These are phyloP conservation scores for Ostrea denselamellosa DNA, from an alignment of 1,140 invertebrate genomes.

Conservation along the genomic window DNA sequence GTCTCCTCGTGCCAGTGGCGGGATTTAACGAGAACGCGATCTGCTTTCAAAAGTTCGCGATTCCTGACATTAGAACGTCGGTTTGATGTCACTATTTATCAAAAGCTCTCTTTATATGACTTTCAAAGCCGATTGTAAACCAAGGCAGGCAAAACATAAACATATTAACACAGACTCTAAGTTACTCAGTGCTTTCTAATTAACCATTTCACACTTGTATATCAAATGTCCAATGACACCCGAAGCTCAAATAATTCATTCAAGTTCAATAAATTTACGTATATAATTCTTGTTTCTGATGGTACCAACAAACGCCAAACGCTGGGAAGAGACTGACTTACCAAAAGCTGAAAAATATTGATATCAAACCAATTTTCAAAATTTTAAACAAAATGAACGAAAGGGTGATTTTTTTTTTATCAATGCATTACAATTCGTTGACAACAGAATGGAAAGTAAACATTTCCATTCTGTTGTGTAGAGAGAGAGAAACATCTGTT, in stretches of 20 bases:
- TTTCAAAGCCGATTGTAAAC: conserved; percentile 9
- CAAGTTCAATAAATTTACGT: background rate
- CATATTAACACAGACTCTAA: background rate
- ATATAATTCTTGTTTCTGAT: too few species aligned
- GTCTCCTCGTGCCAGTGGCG: conserved; percentile 24
- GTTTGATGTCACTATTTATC: conserved; percentile 36
- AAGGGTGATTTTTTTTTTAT: too few species aligned
- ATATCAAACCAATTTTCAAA: background rate
- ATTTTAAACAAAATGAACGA: too few species aligned
- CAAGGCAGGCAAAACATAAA: background rate
- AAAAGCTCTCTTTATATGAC: background rate
- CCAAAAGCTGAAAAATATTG: background rate
- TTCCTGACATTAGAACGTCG: conserved; percentile 31
- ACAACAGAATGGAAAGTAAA: background rate
- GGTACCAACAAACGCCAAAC: background rate
- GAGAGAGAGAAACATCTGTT: background rate
- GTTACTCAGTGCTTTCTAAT: conserved; percentile 25
- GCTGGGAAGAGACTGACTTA: background rate
- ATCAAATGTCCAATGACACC: too few species aligned
- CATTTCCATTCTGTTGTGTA: background rate
- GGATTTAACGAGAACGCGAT: conserved; percentile 37
- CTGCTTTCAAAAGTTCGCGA: conserved; percentile 29
- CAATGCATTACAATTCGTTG: too few species aligned
- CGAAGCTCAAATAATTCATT: background rate
- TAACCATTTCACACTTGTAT: background rate